Evolutionary conservation across 2,113 vertebrate genomes (phyloP), one percentile per base, ranked within the genome.

Genomic region (Nesogale talazaci): DNA sequence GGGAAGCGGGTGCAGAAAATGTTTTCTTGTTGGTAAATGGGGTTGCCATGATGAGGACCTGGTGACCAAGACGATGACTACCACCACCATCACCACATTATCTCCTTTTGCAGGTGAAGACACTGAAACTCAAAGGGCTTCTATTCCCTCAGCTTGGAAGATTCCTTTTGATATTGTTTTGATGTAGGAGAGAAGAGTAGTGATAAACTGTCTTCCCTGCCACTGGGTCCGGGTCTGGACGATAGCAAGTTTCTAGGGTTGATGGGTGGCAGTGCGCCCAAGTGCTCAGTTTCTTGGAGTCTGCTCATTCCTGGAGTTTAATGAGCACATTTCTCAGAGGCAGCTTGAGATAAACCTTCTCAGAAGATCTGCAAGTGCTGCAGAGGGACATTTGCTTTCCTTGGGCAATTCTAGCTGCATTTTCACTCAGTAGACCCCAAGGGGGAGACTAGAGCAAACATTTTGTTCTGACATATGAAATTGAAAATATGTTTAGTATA

Each of bases 401-500:
- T 84, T 80, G 86, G 69, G 46, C 20, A 70, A 42, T 20, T 83
- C 9, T 31, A 76, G 90, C 82, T 36, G 56, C 67, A 10, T 85
- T 93, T 96, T 93, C 42, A 91, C 34, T 69, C 83, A 88, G 36
- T 34, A n/a, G 42, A 56, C 76, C 63, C 67, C 84, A 59, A 36
- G 27, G 75, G 56, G 82, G 85, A 90, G 69, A 86, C 27, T 19
- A 46, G 34, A 74, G 25, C 76, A 75, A 87, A 78, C 36, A 22
- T 61, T 70, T 61, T 40, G 52, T 77, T 42, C 40, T 57, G 79
- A 70, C 63, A 83, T 80, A 61, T 89, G 82, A 89, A 92, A 89
- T 46, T 77, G 84, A 87, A 86, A 91, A 36, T 92, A 91, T 91
- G 92, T 91, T 97, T 82, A 96, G 93, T 20, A 42, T 81, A 86